Evolutionary conservation across 2,797 vertebrate genomes (phyloP), one percentile per base, ranked within the genome.

Genomic region (Enteromius radiatus): DNA sequence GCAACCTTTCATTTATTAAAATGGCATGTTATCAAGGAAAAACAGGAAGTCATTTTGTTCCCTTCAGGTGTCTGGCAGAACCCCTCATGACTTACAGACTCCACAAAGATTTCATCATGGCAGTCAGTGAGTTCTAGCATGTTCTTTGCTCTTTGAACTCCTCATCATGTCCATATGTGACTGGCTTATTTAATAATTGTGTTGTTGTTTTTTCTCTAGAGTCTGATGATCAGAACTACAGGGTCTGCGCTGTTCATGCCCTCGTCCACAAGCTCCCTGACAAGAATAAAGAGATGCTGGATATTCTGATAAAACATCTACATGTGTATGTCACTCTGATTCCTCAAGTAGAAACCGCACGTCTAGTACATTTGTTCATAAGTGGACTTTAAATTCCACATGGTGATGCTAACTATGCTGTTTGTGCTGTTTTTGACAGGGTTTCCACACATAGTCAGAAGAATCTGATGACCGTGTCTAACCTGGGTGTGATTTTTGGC

Each of bases 401-500:
- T 56, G 54, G 14, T 17, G 21, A 17, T 63, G 56, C 23, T 38
- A 11, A 33, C 12, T 6, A 12, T 17, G 38, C 12, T 45, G 17
- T 70, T 70, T 61, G 10, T 5, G n/a, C 12, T 56, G 26, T 19
- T 63, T 73, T 59, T 78, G 47, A 65, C 89, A 99, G 98, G 88
- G 97, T 99, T 67, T 99, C 98, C 33, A 93, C 96, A 83, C 97
- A 99, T 90, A 98, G 96, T 89, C 95, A 96, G 68, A 96, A 98
- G 88, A 99, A 99, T 90, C 91, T 98, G 89, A 99, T 99, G 98
- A 99, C 97, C 0, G 92, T 99, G 78, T 99, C 98, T 82, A 99
- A 99, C 93, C 95, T 99, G 75, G 98, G 97, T 11, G 98, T 99
- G 92, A 99, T 99, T 88, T 99, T 99, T 65, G 98, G 98, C 69